phyloP scores from a whole-genome alignment of 2,113 vertebrate species.

The Gobiocypris rarus region DNA sequence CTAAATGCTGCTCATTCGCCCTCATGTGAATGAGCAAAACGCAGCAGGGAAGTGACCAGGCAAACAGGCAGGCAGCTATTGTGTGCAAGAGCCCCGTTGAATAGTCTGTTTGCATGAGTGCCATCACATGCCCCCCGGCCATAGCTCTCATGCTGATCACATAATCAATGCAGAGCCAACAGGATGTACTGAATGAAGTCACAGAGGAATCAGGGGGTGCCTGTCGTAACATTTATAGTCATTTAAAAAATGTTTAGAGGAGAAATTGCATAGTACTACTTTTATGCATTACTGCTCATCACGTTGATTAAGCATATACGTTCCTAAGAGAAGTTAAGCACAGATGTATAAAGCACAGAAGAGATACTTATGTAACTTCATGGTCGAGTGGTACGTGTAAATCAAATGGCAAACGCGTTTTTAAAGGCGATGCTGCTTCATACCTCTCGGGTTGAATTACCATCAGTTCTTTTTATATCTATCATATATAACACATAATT shows the following conservation, averaged over 20 bases:
- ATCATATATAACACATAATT: slow-evolving; percentile 3
- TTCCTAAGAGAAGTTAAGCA: not conserved
- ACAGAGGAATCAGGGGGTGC: slow-evolving; percentile 16
- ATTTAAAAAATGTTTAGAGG: not conserved
- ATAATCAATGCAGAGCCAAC: slow-evolving; percentile 57
- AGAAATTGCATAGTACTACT: not conserved
- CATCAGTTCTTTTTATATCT: not conserved
- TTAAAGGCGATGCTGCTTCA: not conserved
- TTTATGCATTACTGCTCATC: not conserved
- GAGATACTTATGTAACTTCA: slow-evolving; percentile 30
- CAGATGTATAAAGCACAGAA: not conserved
- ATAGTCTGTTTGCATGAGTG: slow-evolving; percentile 51
- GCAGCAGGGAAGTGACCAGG: not conserved
- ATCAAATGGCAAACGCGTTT: slow-evolving; percentile 6
- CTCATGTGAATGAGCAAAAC: slow-evolving; percentile 11
- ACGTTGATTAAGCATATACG: not conserved
- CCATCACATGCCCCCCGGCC: slow-evolving; percentile 35
- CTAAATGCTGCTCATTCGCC: not conserved
- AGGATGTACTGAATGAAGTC: slow-evolving; percentile 51
- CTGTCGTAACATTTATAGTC: not conserved
- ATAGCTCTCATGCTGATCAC: slow-evolving; percentile 50
- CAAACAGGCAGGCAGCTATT: slow-evolving; percentile 9
- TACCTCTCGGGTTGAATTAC: slow-evolving; percentile 9
- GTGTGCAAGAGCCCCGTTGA: slow-evolving; percentile 31
- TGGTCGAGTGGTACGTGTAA: not conserved